Conservation (phyloP, 2,888 invertebrate genomes). For the Conomelus anceps region DNA sequence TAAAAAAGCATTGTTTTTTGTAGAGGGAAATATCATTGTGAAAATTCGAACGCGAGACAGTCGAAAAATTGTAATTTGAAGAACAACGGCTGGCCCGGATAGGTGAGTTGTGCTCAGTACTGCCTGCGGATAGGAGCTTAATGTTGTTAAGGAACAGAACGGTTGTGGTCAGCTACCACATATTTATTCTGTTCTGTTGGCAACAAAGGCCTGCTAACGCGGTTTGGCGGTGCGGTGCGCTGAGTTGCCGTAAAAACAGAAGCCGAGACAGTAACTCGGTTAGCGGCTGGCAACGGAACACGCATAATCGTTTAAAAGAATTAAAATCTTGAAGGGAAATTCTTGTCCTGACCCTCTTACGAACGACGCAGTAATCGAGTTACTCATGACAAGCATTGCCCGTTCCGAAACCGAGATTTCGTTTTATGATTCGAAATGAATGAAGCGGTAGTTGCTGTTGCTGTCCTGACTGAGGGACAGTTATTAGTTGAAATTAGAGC, state of each 20-base stretch:
- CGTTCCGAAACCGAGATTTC: constrained; percentile 11
- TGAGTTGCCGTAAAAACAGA: not conserved
- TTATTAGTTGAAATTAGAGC: constrained; percentile 12
- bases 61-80: not conserved
- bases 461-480: no score
- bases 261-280: not conserved
- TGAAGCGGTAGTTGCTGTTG: not conserved
- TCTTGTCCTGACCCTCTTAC: not conserved
- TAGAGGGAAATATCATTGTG: not conserved
- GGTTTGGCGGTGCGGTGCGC: not conserved
- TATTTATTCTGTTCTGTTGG: not conserved
- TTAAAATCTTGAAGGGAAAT: not conserved
- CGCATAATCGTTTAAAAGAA: not conserved
- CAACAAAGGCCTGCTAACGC: not conserved
- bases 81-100: not conserved
- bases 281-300: not conserved
- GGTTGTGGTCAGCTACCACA: not conserved
- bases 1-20: not conserved
- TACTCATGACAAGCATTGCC: not conserved
- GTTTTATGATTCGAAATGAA: constrained; percentile 13
- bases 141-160: not conserved
- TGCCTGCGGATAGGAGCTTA: not conserved
- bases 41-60: not conserved
- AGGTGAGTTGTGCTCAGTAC: not conserved
- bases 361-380: not conserved